These are phyloP conservation scores for Ctenicera cuprea DNA, from an alignment of 2,888 invertebrate species.

Conservation along the genomic window DNA sequence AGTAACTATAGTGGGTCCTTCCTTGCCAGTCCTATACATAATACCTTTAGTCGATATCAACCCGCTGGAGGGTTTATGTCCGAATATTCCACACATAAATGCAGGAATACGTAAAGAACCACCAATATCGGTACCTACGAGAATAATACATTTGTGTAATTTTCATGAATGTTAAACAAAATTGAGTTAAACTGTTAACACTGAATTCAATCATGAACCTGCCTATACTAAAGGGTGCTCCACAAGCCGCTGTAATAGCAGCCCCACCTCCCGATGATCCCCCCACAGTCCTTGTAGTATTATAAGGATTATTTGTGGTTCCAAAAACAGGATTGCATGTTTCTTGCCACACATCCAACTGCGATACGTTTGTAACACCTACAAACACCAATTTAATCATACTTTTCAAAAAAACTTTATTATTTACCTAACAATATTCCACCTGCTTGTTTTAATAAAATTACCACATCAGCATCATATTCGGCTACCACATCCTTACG, in stretches of 20 bases:
- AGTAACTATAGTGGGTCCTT: constrained; percentile 84
- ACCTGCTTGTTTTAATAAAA: constrained; percentile 84
- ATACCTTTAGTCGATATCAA: constrained; percentile 74
- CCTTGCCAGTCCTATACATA: constrained; percentile 81
- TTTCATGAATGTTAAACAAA: no score
- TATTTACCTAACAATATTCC: constrained; percentile 85
- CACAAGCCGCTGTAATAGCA: constrained; percentile 84
- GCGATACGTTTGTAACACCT: constrained; percentile 90
- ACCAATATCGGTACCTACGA: constrained; percentile 91
- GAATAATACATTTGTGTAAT: constrained; percentile 3
- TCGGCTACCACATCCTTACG: constrained; percentile 79
- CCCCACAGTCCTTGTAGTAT: constrained; percentile 89
- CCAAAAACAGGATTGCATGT: constrained; percentile 92
- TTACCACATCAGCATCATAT: constrained; percentile 88
- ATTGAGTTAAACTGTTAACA: no score
- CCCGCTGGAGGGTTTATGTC: constrained; percentile 83
- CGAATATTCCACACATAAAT: constrained; percentile 92
- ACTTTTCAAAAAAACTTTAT: not conserved
- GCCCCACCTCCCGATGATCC: constrained; percentile 96
- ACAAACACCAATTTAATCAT: constrained; percentile 1
- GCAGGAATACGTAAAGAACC: constrained; percentile 96
- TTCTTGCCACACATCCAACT: constrained; percentile 95
- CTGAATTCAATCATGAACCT: no score
- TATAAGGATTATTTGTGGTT: constrained; percentile 93
- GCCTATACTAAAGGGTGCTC: constrained; percentile 90